phyloP scores from a whole-genome alignment of 2,113 vertebrate genomes.

The Cottus gobio region DNA sequence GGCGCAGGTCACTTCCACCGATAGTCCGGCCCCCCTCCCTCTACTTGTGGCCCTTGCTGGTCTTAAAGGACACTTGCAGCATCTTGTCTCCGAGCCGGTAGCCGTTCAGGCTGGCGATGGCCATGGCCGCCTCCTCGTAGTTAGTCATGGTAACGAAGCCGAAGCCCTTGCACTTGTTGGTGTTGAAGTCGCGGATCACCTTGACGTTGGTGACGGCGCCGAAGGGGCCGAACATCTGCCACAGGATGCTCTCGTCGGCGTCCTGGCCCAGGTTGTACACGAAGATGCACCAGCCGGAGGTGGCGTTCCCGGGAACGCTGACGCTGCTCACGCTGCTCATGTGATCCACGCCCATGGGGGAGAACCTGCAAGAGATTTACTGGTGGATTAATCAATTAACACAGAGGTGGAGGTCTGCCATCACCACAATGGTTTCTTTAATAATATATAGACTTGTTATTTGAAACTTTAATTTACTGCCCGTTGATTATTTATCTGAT shows the following conservation, averaged over 20 bases:
- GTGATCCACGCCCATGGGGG: slow-evolving; percentile 98
- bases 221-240: slow-evolving; percentile 99
- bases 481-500: no score
- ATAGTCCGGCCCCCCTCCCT: slow-evolving; percentile 45
- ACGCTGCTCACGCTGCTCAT: slow-evolving; percentile 95
- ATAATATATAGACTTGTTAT: no score
- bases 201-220: slow-evolving; percentile 99
- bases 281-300: slow-evolving; percentile 99
- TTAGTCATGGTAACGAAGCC: slow-evolving; percentile 99
- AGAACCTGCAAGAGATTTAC: slow-evolving; percentile 88
- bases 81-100: slow-evolving; percentile 99
- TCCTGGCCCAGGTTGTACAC: slow-evolving; percentile 99
- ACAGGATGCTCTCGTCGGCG: slow-evolving; percentile 97
- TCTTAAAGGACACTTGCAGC: slow-evolving; percentile 99
- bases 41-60: slow-evolving; percentile 99
- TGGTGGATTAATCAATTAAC: no score
- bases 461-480: no score
- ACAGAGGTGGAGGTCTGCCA: no score
- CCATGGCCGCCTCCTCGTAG: slow-evolving; percentile 99
- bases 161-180: slow-evolving; percentile 99
- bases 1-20: slow-evolving; percentile 15
- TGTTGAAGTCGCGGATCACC: slow-evolving; percentile 99
- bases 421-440: no score
- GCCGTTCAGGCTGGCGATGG: slow-evolving; percentile 98
- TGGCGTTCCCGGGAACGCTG: slow-evolving; percentile 90